Evolutionary conservation across 2,797 vertebrate species (phyloP).

Genomic region (Channallabes apus): DNA sequence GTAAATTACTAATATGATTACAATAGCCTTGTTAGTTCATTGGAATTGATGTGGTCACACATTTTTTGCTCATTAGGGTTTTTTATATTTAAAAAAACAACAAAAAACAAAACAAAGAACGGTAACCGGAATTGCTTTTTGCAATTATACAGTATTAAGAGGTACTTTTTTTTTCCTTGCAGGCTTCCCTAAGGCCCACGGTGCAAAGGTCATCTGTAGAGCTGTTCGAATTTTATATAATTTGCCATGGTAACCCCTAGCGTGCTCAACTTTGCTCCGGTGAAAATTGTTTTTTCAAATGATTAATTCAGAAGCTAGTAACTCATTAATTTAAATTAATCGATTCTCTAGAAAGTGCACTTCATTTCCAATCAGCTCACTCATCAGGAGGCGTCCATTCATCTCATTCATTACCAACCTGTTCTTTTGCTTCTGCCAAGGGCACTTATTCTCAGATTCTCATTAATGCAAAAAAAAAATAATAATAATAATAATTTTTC

Average conservation of each 20-base stretch:
- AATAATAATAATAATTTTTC: not conserved
- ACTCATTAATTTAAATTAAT: constrained; percentile 42
- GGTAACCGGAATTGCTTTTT: not conserved
- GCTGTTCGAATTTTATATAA: not conserved
- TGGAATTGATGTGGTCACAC: not conserved
- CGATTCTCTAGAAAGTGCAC: not conserved
- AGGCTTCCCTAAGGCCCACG: not conserved
- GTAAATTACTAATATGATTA: too few species aligned
- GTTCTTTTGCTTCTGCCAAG: constrained; percentile 7
- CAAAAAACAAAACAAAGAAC: not conserved
- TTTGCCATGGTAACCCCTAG: not conserved
- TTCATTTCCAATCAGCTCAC: constrained; percentile 20
- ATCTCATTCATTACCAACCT: constrained; percentile 26
- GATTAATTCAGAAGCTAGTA: constrained; percentile 22
- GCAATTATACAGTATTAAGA: not conserved
- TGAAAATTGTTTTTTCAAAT: not conserved
- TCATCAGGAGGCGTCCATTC: constrained; percentile 25
- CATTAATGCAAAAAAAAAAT: not conserved
- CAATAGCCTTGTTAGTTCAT: not conserved
- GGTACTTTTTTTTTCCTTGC: not conserved
- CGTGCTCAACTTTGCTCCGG: not conserved
- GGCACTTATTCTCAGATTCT: constrained; percentile 6
- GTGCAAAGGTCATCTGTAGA: not conserved
- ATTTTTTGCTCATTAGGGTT: too few species aligned
- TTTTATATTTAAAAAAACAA: too few species aligned